phyloP scores from a whole-genome alignment of 1,140 invertebrate species.

The Pseudomyrmex flavicornis region DNA sequence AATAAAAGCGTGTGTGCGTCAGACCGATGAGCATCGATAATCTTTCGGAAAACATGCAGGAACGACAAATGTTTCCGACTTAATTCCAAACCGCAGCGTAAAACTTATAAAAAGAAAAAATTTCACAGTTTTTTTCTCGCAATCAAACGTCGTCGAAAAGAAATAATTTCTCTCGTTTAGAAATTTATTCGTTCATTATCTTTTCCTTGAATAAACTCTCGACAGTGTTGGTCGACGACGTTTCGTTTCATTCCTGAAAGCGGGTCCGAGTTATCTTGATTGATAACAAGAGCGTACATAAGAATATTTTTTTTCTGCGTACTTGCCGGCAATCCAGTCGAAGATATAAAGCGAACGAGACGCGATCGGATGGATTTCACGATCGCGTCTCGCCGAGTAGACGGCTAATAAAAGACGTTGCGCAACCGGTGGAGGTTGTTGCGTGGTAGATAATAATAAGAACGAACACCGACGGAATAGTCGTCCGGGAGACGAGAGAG shows the following conservation, averaged over 20 bases:
- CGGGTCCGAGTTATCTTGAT: background rate
- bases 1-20: conserved; percentile 11
- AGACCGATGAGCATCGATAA: conserved; percentile 16
- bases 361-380: conserved; percentile 74
- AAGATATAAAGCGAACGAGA: conserved; percentile 69
- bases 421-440: conserved; percentile 73
- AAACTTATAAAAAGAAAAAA: too few relatives aligned
- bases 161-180: background rate
- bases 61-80: background rate
- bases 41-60: background rate
- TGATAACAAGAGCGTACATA: conserved; percentile 60
- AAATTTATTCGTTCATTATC: background rate
- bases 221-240: background rate
- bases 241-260: background rate
- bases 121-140: too few relatives aligned
- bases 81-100: background rate
- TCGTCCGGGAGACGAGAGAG: conserved; percentile 8
- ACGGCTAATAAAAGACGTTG: conserved; percentile 80
- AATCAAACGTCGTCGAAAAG: background rate
- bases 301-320: conserved; percentile 20
- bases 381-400: conserved; percentile 60
- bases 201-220: background rate
- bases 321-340: conserved; percentile 58
- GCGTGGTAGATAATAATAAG: conserved; percentile 77
- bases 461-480: conserved; percentile 47